Conservation (phyloP, 2,888 invertebrate species). For the Gerris lacustris region DNA sequence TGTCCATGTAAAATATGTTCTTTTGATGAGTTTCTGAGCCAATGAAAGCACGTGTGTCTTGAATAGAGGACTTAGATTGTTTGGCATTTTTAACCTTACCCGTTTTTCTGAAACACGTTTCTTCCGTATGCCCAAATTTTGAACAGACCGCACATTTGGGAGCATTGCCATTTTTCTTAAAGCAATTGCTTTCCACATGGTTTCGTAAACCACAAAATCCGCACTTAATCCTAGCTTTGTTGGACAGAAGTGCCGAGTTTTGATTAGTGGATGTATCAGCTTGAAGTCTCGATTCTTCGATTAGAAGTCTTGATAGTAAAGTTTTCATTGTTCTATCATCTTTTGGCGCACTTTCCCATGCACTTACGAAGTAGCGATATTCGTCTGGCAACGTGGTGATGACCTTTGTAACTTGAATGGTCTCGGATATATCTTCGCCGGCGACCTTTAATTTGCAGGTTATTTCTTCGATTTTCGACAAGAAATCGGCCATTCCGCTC, state of each 20-base stretch:
- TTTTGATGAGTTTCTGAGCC: background rate
- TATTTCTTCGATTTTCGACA: background rate
- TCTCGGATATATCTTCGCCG: background rate
- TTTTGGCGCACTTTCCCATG: background rate
- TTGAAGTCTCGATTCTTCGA: background rate
- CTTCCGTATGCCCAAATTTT: background rate
- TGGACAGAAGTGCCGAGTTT: background rate
- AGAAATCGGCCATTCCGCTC: background rate
- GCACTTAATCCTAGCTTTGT: background rate
- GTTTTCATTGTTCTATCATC: background rate
- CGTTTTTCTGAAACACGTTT: background rate
- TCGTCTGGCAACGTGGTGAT: background rate
- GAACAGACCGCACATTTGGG: background rate
- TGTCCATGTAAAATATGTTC: background rate
- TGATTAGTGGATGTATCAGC: background rate
- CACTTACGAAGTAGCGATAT: background rate
- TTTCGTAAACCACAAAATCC: background rate
- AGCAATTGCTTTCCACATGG: background rate
- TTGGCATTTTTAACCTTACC: background rate
- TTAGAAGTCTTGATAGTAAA: background rate
- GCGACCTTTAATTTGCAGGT: background rate
- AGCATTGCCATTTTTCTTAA: background rate
- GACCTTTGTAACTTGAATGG: background rate
- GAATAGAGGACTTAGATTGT: background rate
- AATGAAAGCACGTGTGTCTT: background rate